Conservation (phyloP, 2,113 vertebrate species). For the Nettapus auritus region DNA sequence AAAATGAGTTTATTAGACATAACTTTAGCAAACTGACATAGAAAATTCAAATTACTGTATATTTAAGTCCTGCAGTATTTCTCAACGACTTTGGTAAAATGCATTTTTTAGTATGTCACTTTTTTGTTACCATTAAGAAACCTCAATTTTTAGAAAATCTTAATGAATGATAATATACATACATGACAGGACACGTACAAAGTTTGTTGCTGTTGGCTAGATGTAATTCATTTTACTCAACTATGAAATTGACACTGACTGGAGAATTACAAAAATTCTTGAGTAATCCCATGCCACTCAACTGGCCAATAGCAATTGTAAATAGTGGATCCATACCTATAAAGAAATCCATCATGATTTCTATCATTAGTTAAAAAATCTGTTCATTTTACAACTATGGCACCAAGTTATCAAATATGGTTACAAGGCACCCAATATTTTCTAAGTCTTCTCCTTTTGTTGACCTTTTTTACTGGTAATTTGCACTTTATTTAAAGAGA, state of each 20-base stretch:
- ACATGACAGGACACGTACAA: not conserved
- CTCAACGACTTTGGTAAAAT: not conserved
- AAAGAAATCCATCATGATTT: not conserved
- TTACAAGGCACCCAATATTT: not conserved
- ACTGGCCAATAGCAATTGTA: not conserved
- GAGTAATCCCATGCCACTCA: not conserved
- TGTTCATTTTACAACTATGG: not conserved
- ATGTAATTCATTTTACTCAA: not conserved
- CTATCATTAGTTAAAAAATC: not conserved
- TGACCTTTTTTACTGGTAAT: not conserved
- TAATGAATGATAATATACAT: not conserved
- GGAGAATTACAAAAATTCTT: not conserved
- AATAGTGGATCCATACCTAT: not conserved
- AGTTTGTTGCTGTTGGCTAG: not conserved
- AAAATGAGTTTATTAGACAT: not conserved
- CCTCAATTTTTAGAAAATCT: not conserved
- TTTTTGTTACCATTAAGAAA: not conserved
- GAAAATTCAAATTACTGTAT: not conserved
- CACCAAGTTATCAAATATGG: not conserved
- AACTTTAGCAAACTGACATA: not conserved
- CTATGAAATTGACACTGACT: not conserved
- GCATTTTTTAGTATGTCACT: not conserved
- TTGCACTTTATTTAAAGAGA: not conserved
- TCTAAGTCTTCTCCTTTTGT: not conserved
- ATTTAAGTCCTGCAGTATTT: not conserved